Base-by-base conservation (phyloP, 2,797 vertebrate genomes). In the Smutsia gigantea region DNA sequence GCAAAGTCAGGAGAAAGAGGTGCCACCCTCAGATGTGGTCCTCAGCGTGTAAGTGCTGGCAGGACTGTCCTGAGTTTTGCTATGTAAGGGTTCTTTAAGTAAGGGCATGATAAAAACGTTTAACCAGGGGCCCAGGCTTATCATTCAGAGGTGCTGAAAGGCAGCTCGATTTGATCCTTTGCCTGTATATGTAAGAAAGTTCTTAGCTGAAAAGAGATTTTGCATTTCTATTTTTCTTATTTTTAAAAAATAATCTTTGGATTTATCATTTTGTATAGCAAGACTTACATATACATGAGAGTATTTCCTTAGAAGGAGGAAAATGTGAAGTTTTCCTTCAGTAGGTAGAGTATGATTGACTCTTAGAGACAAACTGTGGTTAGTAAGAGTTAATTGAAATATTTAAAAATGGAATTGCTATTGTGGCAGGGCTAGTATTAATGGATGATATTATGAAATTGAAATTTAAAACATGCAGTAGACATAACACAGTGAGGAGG, bases 91-190 rank as follows among this genome's bases (percentile, higher is more conserved):
- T 97, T 96, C 63, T 93, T 31, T 97, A 96, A 97, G 94, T 90
- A 93, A 87, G 98, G 98, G 86, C 94, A 85, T 94, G 96, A 98
- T 97, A 98, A 99, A 98, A 98, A 98, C 97, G 78, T 98, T 95
- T 98, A 96, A 97, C 96, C 96, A 98, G 98, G 93, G 98, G 93
- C 97, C 97, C 37, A 72, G 91, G 85, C 97, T 99, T 98, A 98
- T 98, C 98, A 98, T 96, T 93, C 81, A 88, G 93, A 97, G 97
- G 96, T 95, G 98, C 85, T 98, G 98, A 99, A 98, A 98, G 98
- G 92, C 75, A 97, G 97, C 94, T 97, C 89, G 97, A 37, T 97
- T 97, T 96, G 66, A 96, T 97, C 66, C 97, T 96, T 97, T 0
- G 13, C 87, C 84, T 95, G 21, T 93, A 77, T 85, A 85, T 93